Evolutionary conservation across 2,797 vertebrate genomes (phyloP).

Genomic region (Botia almorhae): DNA sequence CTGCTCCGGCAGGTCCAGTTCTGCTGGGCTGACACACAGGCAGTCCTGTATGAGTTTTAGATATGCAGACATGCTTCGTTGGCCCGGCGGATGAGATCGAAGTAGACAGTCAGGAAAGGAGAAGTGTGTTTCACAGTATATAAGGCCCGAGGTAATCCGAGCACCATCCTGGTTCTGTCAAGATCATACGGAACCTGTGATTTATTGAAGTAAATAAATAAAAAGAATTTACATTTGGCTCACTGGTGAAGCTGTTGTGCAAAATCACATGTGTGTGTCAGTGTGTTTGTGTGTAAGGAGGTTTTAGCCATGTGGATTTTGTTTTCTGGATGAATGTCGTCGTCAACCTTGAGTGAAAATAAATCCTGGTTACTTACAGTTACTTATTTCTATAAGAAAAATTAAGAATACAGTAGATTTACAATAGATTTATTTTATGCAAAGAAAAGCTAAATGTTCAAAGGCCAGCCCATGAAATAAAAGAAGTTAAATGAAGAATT

Average conservation of each 20-base stretch:
- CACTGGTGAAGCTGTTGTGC: conserved; percentile 13
- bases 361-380: too few relatives aligned
- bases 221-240: conserved; percentile 34
- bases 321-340: background rate
- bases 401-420: background rate
- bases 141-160: conserved; percentile 9
- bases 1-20: conserved; percentile 4
- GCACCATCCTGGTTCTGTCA: conserved; percentile 11
- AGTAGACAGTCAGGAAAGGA: conserved; percentile 51
- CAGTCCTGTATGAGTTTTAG: background rate
- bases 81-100: conserved; percentile 63
- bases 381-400: background rate
- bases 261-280: background rate
- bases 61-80: conserved; percentile 62
- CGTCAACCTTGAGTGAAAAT: too few relatives aligned
- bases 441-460: too few relatives aligned
- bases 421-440: too few relatives aligned
- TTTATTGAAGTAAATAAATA: conserved; percentile 68
- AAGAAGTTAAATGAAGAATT: background rate
- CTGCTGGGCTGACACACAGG: background rate
- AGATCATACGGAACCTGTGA: conserved; percentile 58
- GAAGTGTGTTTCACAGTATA: conserved; percentile 52
- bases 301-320: background rate
- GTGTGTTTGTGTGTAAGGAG: background rate
- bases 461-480: too few relatives aligned